A percentile compares a stretch with the other conserved stretches of the same genome.
Evolutionary conservation across 2,113 vertebrate genomes (phyloP).

Genomic region (Thamnaconus septentrionalis): DNA sequence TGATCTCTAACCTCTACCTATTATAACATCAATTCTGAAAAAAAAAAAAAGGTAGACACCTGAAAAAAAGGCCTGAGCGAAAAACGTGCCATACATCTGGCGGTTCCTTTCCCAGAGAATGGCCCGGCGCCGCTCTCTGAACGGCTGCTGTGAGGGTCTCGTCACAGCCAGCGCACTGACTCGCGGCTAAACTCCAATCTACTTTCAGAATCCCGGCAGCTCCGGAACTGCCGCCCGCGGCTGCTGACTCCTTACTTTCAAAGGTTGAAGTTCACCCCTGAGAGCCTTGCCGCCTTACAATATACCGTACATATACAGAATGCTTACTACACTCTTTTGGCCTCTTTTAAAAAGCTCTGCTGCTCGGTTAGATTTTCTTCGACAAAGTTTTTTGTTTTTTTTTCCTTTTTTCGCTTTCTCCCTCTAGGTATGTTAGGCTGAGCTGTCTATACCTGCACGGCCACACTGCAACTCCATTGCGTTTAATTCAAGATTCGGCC

Average conservation of each 20-base stretch:
- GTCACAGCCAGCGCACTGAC: constrained; percentile 65
- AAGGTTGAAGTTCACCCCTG: constrained; percentile 69
- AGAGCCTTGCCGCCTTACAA: constrained; percentile 65
- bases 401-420: no score
- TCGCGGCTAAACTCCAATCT: constrained; percentile 68
- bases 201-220: constrained; percentile 52
- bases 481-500: constrained; percentile 41
- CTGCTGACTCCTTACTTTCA: constrained; percentile 73
- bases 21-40: constrained; percentile 38
- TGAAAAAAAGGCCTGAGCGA: constrained; percentile 29
- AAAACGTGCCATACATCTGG: constrained; percentile 59
- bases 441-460: constrained; percentile 32
- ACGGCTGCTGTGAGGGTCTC: constrained; percentile 69
- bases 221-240: constrained; percentile 47
- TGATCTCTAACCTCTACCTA: constrained; percentile 53
- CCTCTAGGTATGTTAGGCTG: constrained; percentile 25
- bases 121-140: constrained; percentile 38
- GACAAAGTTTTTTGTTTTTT: constrained; percentile 58
- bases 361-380: constrained; percentile 58
- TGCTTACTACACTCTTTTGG: constrained; percentile 68
- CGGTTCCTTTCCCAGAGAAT: constrained; percentile 59
- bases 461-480: constrained; percentile 36
- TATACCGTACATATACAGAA: constrained; percentile 56
- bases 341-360: constrained; percentile 37
- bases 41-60: constrained; percentile 29